Conservation (phyloP, 37 sponge, comb jelly and placozoan genomes). For the Oscarella lobularis region DNA sequence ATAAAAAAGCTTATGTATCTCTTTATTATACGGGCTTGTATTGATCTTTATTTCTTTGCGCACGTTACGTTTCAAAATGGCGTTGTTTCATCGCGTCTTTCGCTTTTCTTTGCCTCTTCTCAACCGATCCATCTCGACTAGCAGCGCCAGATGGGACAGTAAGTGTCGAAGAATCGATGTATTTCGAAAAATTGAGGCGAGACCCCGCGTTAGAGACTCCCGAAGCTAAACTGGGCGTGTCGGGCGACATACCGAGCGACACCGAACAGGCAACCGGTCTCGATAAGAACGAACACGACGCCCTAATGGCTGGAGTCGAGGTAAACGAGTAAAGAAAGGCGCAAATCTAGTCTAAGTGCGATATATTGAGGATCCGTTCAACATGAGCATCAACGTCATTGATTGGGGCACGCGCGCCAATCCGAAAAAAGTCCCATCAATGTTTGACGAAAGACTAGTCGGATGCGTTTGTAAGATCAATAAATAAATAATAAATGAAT, state of each 20-base stretch:
- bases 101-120: too few relatives aligned
- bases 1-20: too few relatives aligned
- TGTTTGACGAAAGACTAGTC: constrained; percentile 70
- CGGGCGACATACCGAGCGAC: constrained; percentile 9
- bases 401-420: not conserved
- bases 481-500: constrained; percentile 5
- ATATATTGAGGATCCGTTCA: constrained; percentile 67
- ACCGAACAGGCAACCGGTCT: constrained; percentile 80
- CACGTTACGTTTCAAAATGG: too few relatives aligned
- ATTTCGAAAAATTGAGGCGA: too few relatives aligned
- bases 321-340: too few relatives aligned
- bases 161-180: too few relatives aligned
- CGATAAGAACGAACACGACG: constrained; percentile 77
- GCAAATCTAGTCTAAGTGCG: not conserved
- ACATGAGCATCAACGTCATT: constrained; percentile 23
- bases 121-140: too few relatives aligned
- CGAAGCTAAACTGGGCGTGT: not conserved
- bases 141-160: too few relatives aligned
- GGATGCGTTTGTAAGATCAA: constrained; percentile 81
- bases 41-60: too few relatives aligned
- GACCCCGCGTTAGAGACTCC: too few relatives aligned
- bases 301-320: constrained; percentile 52
- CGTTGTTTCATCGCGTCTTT: too few relatives aligned
- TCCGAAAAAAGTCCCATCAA: not conserved
- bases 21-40: too few relatives aligned